A percentile compares a stretch with the other conserved stretches of the same genome.
These are phyloP conservation scores for Lanius ludovicianus DNA, from an alignment of 2,113 vertebrate genomes.

Conservation along the genomic window DNA sequence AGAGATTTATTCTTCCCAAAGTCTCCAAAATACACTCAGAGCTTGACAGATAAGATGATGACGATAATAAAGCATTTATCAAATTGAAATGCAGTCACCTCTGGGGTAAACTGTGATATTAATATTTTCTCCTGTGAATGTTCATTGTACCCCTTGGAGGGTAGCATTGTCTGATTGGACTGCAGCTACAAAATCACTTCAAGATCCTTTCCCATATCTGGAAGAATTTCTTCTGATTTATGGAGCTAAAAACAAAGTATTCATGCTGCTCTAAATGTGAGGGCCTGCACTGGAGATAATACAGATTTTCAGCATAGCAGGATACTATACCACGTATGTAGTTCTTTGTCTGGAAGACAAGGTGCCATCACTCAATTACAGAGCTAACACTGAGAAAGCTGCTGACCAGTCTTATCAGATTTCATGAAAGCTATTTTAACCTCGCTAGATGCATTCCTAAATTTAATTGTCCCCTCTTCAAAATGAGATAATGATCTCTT, in stretches of 20 bases:
- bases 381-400: neutral
- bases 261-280: neutral
- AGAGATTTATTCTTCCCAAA: neutral
- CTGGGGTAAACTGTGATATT: neutral
- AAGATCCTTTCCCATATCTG: neutral
- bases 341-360: neutral
- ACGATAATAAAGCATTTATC: neutral
- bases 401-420: neutral
- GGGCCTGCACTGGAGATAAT: neutral
- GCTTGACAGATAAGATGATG: neutral
- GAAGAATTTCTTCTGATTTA: neutral
- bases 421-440: neutral
- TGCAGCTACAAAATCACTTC: neutral
- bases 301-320: neutral
- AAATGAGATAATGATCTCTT: neutral
- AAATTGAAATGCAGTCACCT: conserved; percentile 15
- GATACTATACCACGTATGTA: neutral
- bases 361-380: neutral
- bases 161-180: neutral
- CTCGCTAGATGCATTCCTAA: neutral
- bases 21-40: neutral
- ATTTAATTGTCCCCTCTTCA: neutral
- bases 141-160: neutral
- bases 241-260: neutral
- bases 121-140: neutral